These are phyloP conservation scores for Metopolophium dirhodum DNA, from an alignment of 1,140 invertebrate genomes.

Conservation along the genomic window DNA sequence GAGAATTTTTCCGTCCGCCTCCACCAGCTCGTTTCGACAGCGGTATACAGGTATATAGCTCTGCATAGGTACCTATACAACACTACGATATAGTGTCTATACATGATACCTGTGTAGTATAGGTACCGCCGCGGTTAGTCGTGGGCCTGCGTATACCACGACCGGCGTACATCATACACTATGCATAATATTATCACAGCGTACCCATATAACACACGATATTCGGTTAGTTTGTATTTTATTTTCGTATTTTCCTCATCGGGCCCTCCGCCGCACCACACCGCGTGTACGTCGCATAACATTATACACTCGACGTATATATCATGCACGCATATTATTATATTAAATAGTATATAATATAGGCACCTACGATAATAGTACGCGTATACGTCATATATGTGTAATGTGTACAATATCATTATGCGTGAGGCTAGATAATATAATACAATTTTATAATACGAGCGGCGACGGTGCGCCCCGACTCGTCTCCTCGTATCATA, in stretches of 20 bases:
- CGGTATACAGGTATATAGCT: not conserved
- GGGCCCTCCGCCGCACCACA: too few relatives aligned
- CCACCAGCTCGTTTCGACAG: not conserved
- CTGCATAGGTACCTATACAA: not conserved
- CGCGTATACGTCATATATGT: not conserved
- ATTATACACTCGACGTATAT: not conserved
- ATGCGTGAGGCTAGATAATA: not conserved
- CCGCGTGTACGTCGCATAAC: not conserved
- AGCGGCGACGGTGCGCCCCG: too few relatives aligned
- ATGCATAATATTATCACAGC: not conserved
- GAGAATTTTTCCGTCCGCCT: not conserved
- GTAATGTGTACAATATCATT: not conserved
- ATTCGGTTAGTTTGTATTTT: not conserved
- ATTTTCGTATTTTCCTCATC: not conserved
- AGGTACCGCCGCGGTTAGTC: not conserved
- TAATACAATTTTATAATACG: not conserved
- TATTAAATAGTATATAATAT: not conserved
- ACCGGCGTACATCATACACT: not conserved
- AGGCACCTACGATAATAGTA: not conserved
- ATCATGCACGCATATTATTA: constrained; percentile 15
- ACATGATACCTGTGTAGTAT: too few relatives aligned
- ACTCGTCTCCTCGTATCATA: not conserved
- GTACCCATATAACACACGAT: not conserved
- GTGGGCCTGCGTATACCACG: not conserved
- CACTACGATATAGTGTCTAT: too few relatives aligned